Evolutionary conservation across 2,113 vertebrate genomes (phyloP).

Genomic region (Xiphias gladius): DNA sequence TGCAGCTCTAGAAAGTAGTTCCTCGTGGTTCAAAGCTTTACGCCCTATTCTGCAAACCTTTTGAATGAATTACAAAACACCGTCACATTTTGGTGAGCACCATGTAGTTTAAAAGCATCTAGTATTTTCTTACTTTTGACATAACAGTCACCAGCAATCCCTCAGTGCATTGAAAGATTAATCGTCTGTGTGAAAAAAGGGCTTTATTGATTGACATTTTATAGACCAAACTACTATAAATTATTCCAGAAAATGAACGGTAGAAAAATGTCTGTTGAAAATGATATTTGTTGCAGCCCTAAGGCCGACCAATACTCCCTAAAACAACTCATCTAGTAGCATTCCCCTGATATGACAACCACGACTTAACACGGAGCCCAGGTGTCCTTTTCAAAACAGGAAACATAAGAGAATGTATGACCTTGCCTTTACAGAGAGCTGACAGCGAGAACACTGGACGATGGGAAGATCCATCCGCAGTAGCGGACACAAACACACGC

Average conservation of each 20-base stretch:
- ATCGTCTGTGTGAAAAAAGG: too few species aligned
- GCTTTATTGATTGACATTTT: neutral
- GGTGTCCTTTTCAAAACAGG: constrained; percentile 61
- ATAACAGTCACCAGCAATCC: too few species aligned
- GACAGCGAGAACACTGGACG: constrained; percentile 19
- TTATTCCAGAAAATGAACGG: too few species aligned
- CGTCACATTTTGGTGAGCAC: too few species aligned
- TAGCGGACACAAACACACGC: neutral
- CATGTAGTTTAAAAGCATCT: too few species aligned
- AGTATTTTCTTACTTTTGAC: too few species aligned
- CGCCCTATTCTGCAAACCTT: too few species aligned
- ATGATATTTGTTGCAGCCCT: neutral
- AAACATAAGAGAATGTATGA: constrained; percentile 62
- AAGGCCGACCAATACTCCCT: neutral
- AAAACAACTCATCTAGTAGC: constrained; percentile 21
- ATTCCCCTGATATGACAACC: constrained; percentile 37
- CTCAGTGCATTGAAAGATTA: too few species aligned
- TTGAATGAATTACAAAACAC: too few species aligned
- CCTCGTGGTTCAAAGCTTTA: too few species aligned
- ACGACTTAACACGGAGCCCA: constrained; percentile 26
- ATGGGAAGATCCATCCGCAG: constrained; percentile 17
- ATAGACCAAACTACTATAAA: neutral
- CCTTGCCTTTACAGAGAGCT: constrained; percentile 46
- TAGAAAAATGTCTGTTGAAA: neutral
- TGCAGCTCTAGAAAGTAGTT: too few species aligned